Base-by-base conservation (phyloP, 2,888 invertebrate genomes). In the Eristalis intricaria region DNA sequence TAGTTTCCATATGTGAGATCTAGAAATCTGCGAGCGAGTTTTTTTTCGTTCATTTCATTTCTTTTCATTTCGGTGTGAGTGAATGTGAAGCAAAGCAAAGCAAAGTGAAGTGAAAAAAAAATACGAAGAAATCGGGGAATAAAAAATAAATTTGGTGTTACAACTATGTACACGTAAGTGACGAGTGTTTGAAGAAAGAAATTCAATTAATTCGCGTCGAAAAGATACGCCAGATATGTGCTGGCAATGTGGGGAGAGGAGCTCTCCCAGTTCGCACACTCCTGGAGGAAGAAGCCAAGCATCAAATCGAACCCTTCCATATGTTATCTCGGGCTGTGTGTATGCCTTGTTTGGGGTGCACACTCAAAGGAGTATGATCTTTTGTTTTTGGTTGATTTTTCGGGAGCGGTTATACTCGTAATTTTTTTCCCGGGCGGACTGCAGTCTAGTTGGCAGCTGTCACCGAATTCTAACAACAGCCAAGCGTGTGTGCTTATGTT, bases 391-490 rank as follows among this genome's bases (percentile, higher is more conserved):
- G 13, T 60, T 65, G 22, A n/a, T 8, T 29, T 23, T 81, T 79
- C 82, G 86, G 86, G 86, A 86, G 86, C 86, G 86, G 86, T 82
- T 82, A 73, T 8, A 50, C 2, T 50, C 77, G n/a, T 11, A 10
- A n/a, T 58, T 65, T 81, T 85, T 81, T 81, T 81, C 78, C 82
- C 85, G 86, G 86, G 86, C 78, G 82, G 78, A 79, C 75, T 82
- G 70, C 69, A 50, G 35, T 85, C 61, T 78, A 60, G 61, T 50
- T 82, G 82, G 86, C 82, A 82, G 82, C 86, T 86, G 86, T 86
- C 82, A 86, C 35, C 8, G n/a, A 50, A 50, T 50, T 70, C 82
- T 64, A 29, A 32, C 35, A 73, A 73, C 15, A 29, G 68, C 29
- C 68, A 35, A 50, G 58, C 60, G 63, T 74, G 65, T 70, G 70